Percentiles rank a stretch among this genome's conserved stretches.
Conservation (phyloP, 2,113 vertebrate genomes). For the Brachypteracias leptosomus region DNA sequence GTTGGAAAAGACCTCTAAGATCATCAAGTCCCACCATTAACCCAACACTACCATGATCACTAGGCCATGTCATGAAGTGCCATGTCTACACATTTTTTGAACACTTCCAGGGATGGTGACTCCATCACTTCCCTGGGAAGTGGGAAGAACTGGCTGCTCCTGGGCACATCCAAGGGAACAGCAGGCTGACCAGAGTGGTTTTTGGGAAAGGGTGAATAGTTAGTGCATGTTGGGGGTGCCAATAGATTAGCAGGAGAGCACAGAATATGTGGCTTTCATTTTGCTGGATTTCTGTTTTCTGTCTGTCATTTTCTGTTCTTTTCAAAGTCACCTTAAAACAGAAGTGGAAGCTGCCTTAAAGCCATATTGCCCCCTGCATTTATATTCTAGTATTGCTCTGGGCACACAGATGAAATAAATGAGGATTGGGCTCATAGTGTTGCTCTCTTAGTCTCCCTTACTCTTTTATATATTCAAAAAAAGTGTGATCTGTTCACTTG, state of each 20-base stretch:
- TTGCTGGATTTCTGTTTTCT: not conserved
- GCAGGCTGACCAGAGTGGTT: not conserved
- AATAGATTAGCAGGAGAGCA: not conserved
- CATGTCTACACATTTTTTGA: too few relatives aligned
- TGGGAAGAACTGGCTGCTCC: not conserved
- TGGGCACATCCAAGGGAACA: not conserved
- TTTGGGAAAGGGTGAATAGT: not conserved
- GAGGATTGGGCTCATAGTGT: not conserved
- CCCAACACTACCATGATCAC: too few relatives aligned
- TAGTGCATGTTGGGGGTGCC: too few relatives aligned
- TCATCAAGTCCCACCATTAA: too few relatives aligned
- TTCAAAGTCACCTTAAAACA: not conserved
- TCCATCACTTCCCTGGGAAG: too few relatives aligned
- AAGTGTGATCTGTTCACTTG: not conserved
- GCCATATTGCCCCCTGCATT: constrained; percentile 51
- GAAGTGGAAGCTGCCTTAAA: constrained; percentile 14
- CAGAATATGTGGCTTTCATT: not conserved
- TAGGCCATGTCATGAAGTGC: too few relatives aligned
- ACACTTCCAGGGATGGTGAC: too few relatives aligned
- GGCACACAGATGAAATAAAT: not conserved
- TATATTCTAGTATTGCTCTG: constrained; percentile 26
- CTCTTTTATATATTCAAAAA: not conserved
- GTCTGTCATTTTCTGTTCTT: not conserved
- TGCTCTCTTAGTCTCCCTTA: not conserved
- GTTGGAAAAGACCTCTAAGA: too few relatives aligned